phyloP scores from a whole-genome alignment of 2,113 vertebrate species.

The Lepidothrix coronata region DNA sequence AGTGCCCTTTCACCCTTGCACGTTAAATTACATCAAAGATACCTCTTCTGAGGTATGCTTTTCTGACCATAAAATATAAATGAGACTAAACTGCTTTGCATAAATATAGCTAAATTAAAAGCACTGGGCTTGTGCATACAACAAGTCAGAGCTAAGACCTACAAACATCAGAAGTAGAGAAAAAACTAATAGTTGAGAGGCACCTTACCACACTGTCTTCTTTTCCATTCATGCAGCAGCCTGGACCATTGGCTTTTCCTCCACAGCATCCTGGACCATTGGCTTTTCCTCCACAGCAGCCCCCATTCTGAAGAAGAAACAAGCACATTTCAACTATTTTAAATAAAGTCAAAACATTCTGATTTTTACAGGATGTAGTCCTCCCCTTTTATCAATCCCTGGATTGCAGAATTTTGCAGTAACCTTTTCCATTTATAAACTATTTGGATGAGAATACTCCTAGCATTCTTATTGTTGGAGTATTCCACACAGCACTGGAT shows the following conservation, averaged over 20 bases:
- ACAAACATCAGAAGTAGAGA: not conserved
- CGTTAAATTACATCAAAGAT: not conserved
- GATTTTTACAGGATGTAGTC: not conserved
- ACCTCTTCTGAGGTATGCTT: not conserved
- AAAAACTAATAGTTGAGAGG: not conserved
- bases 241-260: constrained; percentile 55
- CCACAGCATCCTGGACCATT: constrained; percentile 79
- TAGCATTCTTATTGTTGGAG: not conserved
- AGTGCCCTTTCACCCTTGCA: not conserved
- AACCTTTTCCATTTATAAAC: not conserved
- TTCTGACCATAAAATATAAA: not conserved
- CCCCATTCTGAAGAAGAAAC: constrained; percentile 55
- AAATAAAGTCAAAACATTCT: not conserved
- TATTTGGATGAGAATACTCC: not conserved
- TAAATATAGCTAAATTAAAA: not conserved
- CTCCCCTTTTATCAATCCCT: not conserved
- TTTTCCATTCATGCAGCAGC: constrained; percentile 81
- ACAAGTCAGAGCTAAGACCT: not conserved
- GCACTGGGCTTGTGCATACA: not conserved
- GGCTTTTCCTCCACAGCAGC: constrained; percentile 79
- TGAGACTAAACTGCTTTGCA: not conserved
- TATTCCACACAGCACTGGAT: not conserved
- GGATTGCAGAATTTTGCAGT: not conserved
- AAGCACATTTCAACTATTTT: not conserved
- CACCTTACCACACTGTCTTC: constrained; percentile 50